Evolutionary conservation across 2,888 invertebrate species (phyloP), one percentile per base, ranked within the genome.

Genomic region (Caenorhabditis imperialis): DNA sequence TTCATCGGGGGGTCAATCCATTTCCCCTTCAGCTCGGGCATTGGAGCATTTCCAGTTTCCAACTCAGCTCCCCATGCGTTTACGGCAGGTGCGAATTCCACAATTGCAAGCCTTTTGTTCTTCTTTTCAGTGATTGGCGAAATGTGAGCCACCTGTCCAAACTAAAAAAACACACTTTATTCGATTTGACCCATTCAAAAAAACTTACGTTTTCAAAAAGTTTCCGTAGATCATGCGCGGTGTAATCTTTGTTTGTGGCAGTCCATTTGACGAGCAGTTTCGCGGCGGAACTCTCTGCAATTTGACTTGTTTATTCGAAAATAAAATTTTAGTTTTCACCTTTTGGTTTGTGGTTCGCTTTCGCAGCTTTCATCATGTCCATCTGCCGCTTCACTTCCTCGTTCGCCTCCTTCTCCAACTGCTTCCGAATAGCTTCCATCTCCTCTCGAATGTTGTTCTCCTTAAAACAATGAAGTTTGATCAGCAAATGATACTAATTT

Each of bases 51-150:
- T 12, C 77, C 77, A 6, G 69, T 69, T 35, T 77, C 77, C 0
- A 58, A 50, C 40, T 77, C 77, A 25, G 77, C 77, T 44, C 77
- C 77, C 77, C 77, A 77, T 3, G 70, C 58, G 20, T 77, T 69
- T 10, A 35, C 44, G 35, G 60, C 77, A 14, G 54, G 23, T 14
- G 61, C 69, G 37, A 62, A 77, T 18, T 72, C 77, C 27, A 77
- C 42, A 2, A 77, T 50, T 6, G 55, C 54, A 37, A 58, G 73
- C 30, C 60, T 23, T 12, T 60, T 45, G 1, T 58, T 55, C n/a
- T 77, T 70, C 23, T 63, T 69, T 3, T 23, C 33, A 12, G 55
- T 67, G 1, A 58, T 57, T 25, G 67, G 48, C 1, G 71, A 60
- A 10, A 77, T 53, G 30, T 53, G 33, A 12, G 57, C 54, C 4